Evolutionary conservation across 2,113 vertebrate genomes (phyloP).

Genomic region (Prietella phreatophila): DNA sequence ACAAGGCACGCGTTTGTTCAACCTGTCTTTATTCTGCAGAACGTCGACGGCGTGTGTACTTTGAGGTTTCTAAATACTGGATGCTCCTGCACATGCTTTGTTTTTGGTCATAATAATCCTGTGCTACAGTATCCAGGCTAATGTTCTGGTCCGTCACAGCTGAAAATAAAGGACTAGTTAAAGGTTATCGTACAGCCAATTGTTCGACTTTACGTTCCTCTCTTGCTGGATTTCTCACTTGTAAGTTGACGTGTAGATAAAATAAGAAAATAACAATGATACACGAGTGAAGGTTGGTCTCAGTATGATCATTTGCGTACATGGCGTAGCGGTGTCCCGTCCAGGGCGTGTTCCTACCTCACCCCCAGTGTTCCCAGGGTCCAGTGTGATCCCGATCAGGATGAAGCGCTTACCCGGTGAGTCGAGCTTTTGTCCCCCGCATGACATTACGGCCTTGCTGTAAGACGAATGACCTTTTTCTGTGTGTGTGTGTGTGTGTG

Average conservation of each 20-base stretch:
- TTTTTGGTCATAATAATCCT: not conserved
- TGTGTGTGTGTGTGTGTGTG: too few relatives aligned
- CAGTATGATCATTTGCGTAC: too few relatives aligned
- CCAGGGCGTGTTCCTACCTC: too few relatives aligned
- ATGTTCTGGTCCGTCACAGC: not conserved
- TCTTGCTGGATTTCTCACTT: not conserved
- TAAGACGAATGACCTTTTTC: not conserved
- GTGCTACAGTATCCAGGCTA: not conserved
- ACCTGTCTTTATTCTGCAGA: not conserved
- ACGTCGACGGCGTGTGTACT: not conserved
- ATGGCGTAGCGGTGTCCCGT: too few relatives aligned
- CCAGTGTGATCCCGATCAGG: too few relatives aligned
- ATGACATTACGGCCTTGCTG: not conserved
- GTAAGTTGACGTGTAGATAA: not conserved
- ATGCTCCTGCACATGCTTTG: not conserved
- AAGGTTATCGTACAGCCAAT: not conserved
- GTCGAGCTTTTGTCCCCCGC: too few relatives aligned
- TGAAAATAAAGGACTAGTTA: not conserved
- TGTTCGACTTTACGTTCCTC: not conserved
- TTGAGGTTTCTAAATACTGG: conserved; percentile 18
- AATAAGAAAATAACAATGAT: not conserved
- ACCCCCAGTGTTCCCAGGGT: too few relatives aligned
- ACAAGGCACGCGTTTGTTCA: not conserved
- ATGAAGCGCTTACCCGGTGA: too few relatives aligned
- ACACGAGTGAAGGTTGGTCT: too few relatives aligned